phyloP scores from a whole-genome alignment of 2,113 vertebrate genomes.

The Copsychus sechellarum region DNA sequence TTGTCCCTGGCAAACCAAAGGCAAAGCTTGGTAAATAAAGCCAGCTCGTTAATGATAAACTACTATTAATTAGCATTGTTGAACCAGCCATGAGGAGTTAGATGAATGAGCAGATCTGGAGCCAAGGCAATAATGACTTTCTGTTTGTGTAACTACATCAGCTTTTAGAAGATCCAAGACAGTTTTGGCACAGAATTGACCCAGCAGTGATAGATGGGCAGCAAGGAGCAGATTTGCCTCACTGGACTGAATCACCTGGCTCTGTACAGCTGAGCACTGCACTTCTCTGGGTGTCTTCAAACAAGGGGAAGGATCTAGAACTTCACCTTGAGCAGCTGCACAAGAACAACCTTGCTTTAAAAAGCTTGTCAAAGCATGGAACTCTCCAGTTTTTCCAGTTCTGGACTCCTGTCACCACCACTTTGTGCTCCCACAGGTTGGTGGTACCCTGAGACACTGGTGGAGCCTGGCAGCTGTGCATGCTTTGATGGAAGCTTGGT shows the following conservation, averaged over 20 bases:
- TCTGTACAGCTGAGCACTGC: not conserved
- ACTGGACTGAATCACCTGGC: not conserved
- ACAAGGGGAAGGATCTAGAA: not conserved
- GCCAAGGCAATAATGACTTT: not conserved
- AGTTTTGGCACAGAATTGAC: not conserved
- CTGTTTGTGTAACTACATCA: conserved; percentile 4
- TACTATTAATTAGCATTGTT: conserved; percentile 15
- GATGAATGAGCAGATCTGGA: not conserved
- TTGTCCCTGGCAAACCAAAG: not conserved
- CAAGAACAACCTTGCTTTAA: not conserved
- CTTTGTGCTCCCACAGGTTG: not conserved
- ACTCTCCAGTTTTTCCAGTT: not conserved
- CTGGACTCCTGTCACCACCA: not conserved
- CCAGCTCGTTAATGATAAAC: not conserved
- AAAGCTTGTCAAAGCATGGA: not conserved
- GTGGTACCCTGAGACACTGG: not conserved
- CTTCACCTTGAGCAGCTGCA: not conserved
- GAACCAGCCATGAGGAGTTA: not conserved
- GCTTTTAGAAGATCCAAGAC: not conserved
- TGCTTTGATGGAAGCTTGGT: not conserved
- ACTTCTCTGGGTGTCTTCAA: not conserved
- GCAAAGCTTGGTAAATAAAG: not conserved
- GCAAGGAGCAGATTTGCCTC: not conserved
- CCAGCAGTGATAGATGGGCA: not conserved
- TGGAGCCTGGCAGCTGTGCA: not conserved